Evolutionary conservation across 2,888 invertebrate genomes (phyloP).

Genomic region (Leptinotarsa tumamoca): DNA sequence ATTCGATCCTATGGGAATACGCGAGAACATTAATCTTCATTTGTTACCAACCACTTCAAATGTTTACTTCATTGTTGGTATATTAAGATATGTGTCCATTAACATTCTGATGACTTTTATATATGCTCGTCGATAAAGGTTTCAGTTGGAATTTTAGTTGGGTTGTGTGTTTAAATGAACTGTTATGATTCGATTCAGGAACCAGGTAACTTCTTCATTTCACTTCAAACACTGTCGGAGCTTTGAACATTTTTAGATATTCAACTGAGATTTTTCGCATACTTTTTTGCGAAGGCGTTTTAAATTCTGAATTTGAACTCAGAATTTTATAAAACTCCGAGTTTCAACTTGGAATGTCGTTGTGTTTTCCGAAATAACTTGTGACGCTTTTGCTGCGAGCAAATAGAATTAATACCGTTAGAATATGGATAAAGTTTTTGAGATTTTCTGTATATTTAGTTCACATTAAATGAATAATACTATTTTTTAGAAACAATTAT

Average conservation of each 20-base stretch:
- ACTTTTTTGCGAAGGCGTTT: not conserved
- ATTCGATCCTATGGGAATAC: conserved; percentile 60
- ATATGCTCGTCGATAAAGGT: conserved; percentile 17
- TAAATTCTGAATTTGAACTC: too few relatives aligned
- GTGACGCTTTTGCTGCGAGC: too few relatives aligned
- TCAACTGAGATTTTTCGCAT: not conserved
- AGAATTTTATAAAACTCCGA: too few relatives aligned
- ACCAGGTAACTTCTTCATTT: not conserved
- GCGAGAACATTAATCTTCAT: conserved; percentile 65
- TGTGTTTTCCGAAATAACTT: too few relatives aligned
- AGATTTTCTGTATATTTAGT: too few relatives aligned
- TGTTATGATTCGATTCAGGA: not conserved
- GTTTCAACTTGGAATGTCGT: too few relatives aligned
- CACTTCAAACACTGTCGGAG: not conserved
- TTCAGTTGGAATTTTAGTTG: conserved; percentile 18
- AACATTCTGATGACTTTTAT: conserved; percentile 49
- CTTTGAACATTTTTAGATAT: not conserved
- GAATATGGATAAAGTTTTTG: too few relatives aligned
- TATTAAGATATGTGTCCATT: conserved; percentile 57
- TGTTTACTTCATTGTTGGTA: conserved; percentile 62
- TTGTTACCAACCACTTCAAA: conserved; percentile 66
- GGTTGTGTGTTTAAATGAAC: not conserved
- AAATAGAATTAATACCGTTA: too few relatives aligned
- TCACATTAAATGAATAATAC: too few relatives aligned
- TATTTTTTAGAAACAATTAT: too few relatives aligned